A percentile compares a stretch with the other conserved stretches of the same genome.
phyloP scores from a whole-genome alignment of 2,113 vertebrate genomes.

The Petrocephalus microphthalmus region DNA sequence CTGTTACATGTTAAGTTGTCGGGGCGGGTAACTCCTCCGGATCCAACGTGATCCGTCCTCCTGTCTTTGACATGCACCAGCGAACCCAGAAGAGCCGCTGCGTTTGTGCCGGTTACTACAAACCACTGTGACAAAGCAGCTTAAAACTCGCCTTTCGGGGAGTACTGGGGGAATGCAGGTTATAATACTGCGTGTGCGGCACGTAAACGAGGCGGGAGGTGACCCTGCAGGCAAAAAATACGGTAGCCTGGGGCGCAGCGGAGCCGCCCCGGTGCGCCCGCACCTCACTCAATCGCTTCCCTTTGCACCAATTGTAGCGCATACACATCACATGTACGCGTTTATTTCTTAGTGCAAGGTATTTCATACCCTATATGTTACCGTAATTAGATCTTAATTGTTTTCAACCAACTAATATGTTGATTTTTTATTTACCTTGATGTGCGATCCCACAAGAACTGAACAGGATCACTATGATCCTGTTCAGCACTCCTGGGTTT shows the following conservation, averaged over 20 bases:
- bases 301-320: not conserved
- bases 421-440: not conserved
- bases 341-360: not conserved
- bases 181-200: not conserved
- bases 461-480: not conserved
- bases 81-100: not conserved
- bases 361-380: not conserved
- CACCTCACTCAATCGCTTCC: not conserved
- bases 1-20: not conserved
- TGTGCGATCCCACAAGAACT: not conserved
- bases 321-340: not conserved
- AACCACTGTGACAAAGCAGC: not conserved
- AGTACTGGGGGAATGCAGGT: not conserved
- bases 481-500: not conserved
- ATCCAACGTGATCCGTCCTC: not conserved
- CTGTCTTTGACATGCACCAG: not conserved
- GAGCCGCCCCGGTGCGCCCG: not conserved
- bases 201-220: not conserved
- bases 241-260: not conserved
- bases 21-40: not conserved
- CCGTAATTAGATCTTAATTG: not conserved
- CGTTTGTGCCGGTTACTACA: not conserved
- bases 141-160: not conserved
- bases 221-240: conserved; percentile 20
- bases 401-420: not conserved